These are phyloP conservation scores for Bombus huntii DNA, from an alignment of 1,140 invertebrate species.

Conservation along the genomic window DNA sequence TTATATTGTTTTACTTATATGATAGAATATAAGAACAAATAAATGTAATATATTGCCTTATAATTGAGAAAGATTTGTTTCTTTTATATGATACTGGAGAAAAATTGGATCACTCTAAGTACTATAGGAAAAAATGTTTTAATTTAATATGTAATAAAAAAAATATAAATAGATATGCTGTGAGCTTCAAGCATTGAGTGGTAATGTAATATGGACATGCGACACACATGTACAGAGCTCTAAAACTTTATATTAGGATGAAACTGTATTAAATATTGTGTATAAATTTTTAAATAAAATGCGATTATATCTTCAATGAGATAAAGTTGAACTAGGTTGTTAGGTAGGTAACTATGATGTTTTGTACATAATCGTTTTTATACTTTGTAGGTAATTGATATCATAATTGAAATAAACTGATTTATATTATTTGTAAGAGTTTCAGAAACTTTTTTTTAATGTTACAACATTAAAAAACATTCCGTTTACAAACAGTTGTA, in stretches of 20 bases:
- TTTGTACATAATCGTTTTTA: conserved; percentile 36
- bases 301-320: conserved; percentile 4
- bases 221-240: conserved; percentile 78
- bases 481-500: conserved; percentile 50
- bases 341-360: conserved; percentile 43
- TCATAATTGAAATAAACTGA: conserved; percentile 44
- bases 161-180: conserved; percentile 15
- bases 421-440: conserved; percentile 38
- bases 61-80: conserved; percentile 47
- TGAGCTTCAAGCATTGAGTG: conserved; percentile 32
- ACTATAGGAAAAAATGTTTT: conserved; percentile 29
- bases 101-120: conserved; percentile 62
- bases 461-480: conserved; percentile 43
- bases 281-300: conserved; percentile 16
- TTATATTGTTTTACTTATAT: conserved; percentile 33
- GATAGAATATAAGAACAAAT: conserved; percentile 36
- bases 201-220: conserved; percentile 74
- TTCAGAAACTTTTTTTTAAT: conserved; percentile 45
- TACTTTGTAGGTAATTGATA: conserved; percentile 45
- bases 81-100: conserved; percentile 64
- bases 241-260: conserved; percentile 31
- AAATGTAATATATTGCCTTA: conserved; percentile 43
- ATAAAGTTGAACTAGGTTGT: conserved; percentile 23
- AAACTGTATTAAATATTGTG: conserved; percentile 19
- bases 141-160: conserved; percentile 19